These are phyloP conservation scores for Xiphorhynchus erythropygius DNA, from an alignment of 2,797 vertebrate species.

Conservation along the genomic window DNA sequence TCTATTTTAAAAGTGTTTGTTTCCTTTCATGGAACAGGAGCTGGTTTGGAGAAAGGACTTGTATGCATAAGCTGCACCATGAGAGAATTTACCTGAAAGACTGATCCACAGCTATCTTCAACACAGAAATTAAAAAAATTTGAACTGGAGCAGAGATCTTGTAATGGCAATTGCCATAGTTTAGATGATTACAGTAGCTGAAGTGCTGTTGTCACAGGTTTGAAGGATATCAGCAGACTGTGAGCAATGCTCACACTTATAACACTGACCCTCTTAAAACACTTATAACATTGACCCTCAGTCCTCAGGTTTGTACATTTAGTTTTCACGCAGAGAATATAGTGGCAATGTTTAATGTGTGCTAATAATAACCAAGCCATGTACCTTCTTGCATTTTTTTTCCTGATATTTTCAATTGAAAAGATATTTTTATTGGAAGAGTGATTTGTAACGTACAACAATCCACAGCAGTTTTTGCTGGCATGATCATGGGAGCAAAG, in stretches of 20 bases:
- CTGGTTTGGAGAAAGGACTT: not conserved
- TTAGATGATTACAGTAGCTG: not conserved
- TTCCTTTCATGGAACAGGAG: not conserved
- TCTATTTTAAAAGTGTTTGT: not conserved
- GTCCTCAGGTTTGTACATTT: not conserved
- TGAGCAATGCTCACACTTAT: not conserved
- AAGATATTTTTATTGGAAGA: not conserved
- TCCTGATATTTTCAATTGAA: not conserved
- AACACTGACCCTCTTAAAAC: not conserved
- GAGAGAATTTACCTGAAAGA: not conserved
- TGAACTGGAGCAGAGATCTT: not conserved
- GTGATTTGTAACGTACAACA: not conserved
- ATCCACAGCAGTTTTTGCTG: not conserved
- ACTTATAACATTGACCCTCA: not conserved
- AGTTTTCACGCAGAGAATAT: not conserved
- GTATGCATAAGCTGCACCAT: rapidly evolving
- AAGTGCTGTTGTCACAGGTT: not conserved
- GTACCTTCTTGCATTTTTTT: not conserved
- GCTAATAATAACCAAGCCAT: not conserved
- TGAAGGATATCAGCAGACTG: not conserved
- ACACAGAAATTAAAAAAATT: not conserved
- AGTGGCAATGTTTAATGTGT: not conserved
- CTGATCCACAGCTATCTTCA: not conserved
- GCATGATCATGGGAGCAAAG: not conserved
- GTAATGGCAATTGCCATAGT: not conserved